phyloP scores from a whole-genome alignment of 37 sponge, comb jelly and placozoan genomes.

The Spongia lamella region DNA sequence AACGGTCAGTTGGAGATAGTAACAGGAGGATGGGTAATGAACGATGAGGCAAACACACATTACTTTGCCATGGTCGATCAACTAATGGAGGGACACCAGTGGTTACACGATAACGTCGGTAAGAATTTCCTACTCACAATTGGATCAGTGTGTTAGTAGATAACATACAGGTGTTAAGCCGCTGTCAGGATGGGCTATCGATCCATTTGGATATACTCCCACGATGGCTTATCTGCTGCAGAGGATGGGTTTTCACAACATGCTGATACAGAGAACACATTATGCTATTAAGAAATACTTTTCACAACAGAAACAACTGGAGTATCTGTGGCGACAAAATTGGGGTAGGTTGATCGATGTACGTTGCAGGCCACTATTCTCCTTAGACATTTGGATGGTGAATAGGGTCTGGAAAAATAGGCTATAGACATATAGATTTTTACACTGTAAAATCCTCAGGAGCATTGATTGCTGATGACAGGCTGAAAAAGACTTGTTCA shows the following conservation, averaged over 20 bases:
- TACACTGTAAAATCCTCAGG: too few species aligned
- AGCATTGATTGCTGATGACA: too few species aligned
- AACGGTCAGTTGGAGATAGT: constrained; percentile 92
- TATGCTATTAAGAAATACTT: constrained; percentile 89
- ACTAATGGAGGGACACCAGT: constrained; percentile 89
- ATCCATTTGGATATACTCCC: constrained; percentile 93
- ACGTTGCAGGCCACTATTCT: too few species aligned
- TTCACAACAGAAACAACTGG: constrained; percentile 65
- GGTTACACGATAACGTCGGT: constrained; percentile 75
- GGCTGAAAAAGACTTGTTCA: too few species aligned
- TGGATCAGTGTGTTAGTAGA: too few species aligned
- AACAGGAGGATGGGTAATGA: constrained; percentile 99
- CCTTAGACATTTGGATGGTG: too few species aligned
- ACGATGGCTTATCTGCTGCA: constrained; percentile 90
- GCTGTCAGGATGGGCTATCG: constrained; percentile 83
- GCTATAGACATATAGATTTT: too few species aligned
- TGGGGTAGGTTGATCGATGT: too few species aligned
- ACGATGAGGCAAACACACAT: constrained; percentile 98
- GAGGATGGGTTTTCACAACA: constrained; percentile 63
- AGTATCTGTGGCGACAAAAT: constrained; percentile 89
- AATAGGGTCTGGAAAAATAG: too few species aligned
- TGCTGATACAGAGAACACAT: constrained; percentile 91
- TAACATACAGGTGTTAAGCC: constrained; percentile 59
- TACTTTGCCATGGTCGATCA: constrained; percentile 95
- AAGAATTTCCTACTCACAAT: too few species aligned